phyloP scores from a whole-genome alignment of 2,797 vertebrate genomes.

The Hemitrygon akajei region DNA sequence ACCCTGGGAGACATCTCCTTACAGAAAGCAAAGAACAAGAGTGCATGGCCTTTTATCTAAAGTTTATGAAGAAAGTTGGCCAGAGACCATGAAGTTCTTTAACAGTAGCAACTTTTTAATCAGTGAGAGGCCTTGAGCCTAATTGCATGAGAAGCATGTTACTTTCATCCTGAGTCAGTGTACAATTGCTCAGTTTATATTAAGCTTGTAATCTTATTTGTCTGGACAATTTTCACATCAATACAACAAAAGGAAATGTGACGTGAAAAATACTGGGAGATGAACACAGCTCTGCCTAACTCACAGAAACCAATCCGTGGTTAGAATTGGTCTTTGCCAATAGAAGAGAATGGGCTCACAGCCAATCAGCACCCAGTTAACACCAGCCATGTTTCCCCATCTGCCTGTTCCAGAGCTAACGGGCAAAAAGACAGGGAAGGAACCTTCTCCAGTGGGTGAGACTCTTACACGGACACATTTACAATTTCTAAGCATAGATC shows the following conservation, averaged over 20 bases:
- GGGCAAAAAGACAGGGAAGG: no score
- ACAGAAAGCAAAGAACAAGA: neutral
- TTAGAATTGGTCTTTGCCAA: neutral
- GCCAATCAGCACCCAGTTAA: neutral
- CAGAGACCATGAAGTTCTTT: constrained; percentile 13
- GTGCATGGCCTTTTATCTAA: neutral
- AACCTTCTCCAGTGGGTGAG: no score
- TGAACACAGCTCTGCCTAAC: neutral
- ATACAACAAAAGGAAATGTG: neutral
- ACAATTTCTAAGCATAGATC: no score
- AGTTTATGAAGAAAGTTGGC: neutral
- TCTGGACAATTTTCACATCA: neutral
- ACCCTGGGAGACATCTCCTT: neutral
- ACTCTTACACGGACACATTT: no score
- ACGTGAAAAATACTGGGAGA: neutral
- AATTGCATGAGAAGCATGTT: neutral
- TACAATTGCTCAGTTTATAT: neutral
- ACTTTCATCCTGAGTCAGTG: neutral
- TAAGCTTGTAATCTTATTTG: neutral
- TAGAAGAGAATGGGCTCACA: neutral
- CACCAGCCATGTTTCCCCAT: neutral
- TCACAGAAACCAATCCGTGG: neutral
- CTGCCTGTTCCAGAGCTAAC: neutral
- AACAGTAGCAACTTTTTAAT: constrained; percentile 13
- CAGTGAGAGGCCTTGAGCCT: constrained; percentile 25